Evolutionary conservation across 2,797 vertebrate genomes (phyloP), one percentile per base, ranked within the genome.

Genomic region (Acanthurus leucopareius): DNA sequence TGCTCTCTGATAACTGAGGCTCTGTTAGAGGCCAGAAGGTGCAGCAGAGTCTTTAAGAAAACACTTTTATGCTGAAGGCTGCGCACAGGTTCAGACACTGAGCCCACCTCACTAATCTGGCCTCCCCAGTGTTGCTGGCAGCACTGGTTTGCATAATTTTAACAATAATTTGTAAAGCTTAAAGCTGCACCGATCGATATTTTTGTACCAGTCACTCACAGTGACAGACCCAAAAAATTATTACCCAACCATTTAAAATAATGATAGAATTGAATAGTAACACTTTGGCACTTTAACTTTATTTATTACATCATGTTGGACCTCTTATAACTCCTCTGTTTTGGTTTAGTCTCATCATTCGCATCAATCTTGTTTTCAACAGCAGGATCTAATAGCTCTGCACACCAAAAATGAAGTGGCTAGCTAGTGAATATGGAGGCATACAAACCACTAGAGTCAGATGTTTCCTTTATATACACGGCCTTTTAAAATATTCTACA

Each of bases 1-100:
- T 70, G 47, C 64, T 75, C 20, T 63, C 58, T 75, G 75, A 85
- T 75, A 82, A 59, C 20, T 82, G 59, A 76, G 80, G 64, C 49
- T 10, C 67, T 69, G 17, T 40, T 17, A 32, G 77, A 72, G 68
- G 57, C 58, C 70, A 22, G 60, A 54, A 59, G 69, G 47, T 64
- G 48, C 25, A 73, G 28, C 73, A 35, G 56, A 62, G 58, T 42
- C 22, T 60, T 51, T 35, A 61, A 68, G 66, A 73, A 77, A 68
- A 75, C 51, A 47, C 45, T 70, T 59, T 45, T 20, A 59, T 11
- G 17, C 49, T 48, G 67, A 70, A 59, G 32, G 32, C 53, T 64
- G 54, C 42, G 69, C 61, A 60, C n/a, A 5, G 40, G 22, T 74
- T 40, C 72, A 72, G 69, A 38, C 51, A 52, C 25, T 32, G 17